These are phyloP conservation scores for Fundulus diaphanus DNA, from an alignment of 2,797 vertebrate genomes.

Conservation along the genomic window DNA sequence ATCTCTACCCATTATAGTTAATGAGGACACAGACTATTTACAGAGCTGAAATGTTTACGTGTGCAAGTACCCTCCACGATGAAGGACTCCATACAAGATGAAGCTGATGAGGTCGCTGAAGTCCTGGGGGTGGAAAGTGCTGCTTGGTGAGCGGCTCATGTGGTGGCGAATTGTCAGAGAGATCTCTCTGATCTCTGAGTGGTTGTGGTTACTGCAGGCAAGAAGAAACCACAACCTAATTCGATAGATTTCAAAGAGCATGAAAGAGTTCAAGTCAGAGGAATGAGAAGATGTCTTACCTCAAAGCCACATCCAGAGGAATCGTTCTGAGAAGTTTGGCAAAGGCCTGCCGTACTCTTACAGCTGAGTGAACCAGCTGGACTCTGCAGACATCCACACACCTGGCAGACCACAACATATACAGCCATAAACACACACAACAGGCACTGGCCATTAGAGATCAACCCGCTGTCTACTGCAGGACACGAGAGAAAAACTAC, in stretches of 20 bases:
- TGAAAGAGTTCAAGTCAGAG: not conserved
- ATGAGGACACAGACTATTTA: not conserved
- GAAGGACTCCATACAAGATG: constrained; percentile 93
- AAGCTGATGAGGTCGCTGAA: constrained; percentile 99
- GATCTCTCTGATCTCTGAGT: constrained; percentile 93
- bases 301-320: constrained; percentile 91
- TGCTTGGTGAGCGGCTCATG: constrained; percentile 94
- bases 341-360: constrained; percentile 92
- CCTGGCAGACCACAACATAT: constrained; percentile 67
- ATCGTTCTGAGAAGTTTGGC: constrained; percentile 92
- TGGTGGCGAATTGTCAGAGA: constrained; percentile 92
- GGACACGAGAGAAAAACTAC: not conserved
- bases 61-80: constrained; percentile 89
- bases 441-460: not conserved
- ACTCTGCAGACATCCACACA: constrained; percentile 96
- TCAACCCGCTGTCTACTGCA: not conserved
- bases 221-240: constrained; percentile 1
- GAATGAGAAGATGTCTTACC: constrained; percentile 72
- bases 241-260: not conserved
- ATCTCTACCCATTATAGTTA: too few relatives aligned
- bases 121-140: constrained; percentile 97
- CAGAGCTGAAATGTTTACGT: not conserved
- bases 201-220: constrained; percentile 86
- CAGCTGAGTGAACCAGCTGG: constrained; percentile 91
- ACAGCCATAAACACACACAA: constrained; percentile 8